These are phyloP conservation scores for Cardiocondyla obscurior DNA, from an alignment of 1,140 invertebrate species.

Conservation along the genomic window DNA sequence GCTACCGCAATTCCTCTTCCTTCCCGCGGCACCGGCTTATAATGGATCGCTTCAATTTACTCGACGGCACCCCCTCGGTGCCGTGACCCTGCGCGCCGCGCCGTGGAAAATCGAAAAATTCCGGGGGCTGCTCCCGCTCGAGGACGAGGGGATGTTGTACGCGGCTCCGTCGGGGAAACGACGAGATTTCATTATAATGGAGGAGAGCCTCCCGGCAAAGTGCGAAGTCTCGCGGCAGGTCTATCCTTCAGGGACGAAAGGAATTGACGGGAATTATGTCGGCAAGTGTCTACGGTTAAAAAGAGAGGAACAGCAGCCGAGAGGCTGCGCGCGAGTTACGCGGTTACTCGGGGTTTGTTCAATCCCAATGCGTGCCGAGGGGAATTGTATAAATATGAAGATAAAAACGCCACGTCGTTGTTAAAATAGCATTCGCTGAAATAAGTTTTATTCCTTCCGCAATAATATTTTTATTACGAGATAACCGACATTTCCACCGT, in stretches of 20 bases:
- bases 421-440: constrained; percentile 7
- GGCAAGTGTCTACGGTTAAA: constrained; percentile 34
- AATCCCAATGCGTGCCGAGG: constrained; percentile 10
- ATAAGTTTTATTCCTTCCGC: background rate
- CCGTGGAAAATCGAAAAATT: constrained; percentile 70
- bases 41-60: constrained; percentile 78
- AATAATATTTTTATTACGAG: background rate
- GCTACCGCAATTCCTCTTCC: constrained; percentile 4
- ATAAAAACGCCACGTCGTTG: constrained; percentile 4
- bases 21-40: constrained; percentile 61
- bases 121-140: constrained; percentile 8
- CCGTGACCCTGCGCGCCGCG: constrained; percentile 42
- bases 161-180: constrained; percentile 23
- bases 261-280: constrained; percentile 51
- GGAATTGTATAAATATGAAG: constrained; percentile 27
- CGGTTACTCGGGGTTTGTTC: constrained; percentile 1
- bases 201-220: constrained; percentile 35
- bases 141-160: constrained; percentile 29
- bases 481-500: background rate
- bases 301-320: background rate
- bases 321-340: constrained; percentile 1
- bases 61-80: constrained; percentile 58
- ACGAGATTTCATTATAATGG: constrained; percentile 63
- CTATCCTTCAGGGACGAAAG: constrained; percentile 23
- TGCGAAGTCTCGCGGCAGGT: constrained; percentile 43